A percentile compares a stretch with the other conserved stretches of the same genome.
phyloP scores from a whole-genome alignment of 2,797 vertebrate genomes.

The Poecilia gillii region DNA sequence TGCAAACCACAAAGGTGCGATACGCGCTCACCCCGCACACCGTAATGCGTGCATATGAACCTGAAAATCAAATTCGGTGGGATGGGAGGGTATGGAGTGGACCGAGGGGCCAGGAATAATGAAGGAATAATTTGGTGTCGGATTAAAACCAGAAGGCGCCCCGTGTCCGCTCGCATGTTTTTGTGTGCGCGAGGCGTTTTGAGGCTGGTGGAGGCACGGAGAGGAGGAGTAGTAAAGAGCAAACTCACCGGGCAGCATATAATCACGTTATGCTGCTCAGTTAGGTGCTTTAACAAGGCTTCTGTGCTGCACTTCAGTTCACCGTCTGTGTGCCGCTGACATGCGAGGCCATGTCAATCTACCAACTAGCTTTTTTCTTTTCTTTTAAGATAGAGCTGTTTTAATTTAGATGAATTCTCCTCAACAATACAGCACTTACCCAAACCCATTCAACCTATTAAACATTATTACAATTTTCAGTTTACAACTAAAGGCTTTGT shows the following conservation, averaged over 20 bases:
- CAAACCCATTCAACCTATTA: neutral
- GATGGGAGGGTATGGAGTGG: constrained; percentile 19
- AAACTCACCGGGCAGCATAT: constrained; percentile 62
- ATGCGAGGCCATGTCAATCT: constrained; percentile 3
- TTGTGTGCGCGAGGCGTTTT: constrained; percentile 12
- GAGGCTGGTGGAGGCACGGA: constrained; percentile 6
- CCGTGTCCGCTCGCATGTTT: neutral
- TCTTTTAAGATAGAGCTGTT: neutral
- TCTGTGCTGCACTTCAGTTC: constrained; percentile 54
- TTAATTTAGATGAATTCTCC: neutral
- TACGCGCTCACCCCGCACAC: constrained; percentile 23
- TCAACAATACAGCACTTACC: neutral
- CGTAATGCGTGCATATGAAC: constrained; percentile 22
- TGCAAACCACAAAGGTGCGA: constrained; percentile 29
- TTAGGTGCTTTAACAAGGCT: constrained; percentile 62
- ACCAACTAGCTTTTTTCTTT: neutral
- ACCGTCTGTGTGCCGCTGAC: constrained; percentile 18
- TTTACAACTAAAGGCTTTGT: neutral
- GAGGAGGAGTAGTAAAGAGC: constrained; percentile 32
- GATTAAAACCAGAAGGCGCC: constrained; percentile 15
- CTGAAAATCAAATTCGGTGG: constrained; percentile 19
- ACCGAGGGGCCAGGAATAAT: constrained; percentile 33
- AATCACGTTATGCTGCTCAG: constrained; percentile 68
- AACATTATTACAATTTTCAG: neutral
- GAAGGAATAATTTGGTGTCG: constrained; percentile 44